Evolutionary conservation across 2,113 vertebrate species (phyloP).

Genomic region (Etheostoma spectabile): DNA sequence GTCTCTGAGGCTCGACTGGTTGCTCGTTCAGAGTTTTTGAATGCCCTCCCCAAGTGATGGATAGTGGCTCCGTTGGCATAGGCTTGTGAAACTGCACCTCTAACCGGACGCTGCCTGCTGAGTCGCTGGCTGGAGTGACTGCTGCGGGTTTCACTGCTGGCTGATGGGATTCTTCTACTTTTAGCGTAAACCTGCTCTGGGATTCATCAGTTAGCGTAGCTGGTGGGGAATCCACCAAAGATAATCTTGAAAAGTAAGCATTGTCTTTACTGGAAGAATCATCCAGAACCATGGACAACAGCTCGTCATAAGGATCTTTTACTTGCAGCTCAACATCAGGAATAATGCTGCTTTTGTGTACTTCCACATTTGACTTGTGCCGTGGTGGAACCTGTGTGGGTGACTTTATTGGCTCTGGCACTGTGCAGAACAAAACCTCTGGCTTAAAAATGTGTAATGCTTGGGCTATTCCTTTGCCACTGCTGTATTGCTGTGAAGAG

Average conservation of each 20-base stretch:
- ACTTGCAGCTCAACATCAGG: slow-evolving; percentile 42
- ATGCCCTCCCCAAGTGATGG: slow-evolving; percentile 64
- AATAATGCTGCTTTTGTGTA: slow-evolving; percentile 45
- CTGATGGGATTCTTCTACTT: slow-evolving; percentile 17
- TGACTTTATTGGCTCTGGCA: slow-evolving; percentile 21
- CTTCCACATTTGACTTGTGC: slow-evolving; percentile 5
- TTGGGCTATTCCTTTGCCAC: slow-evolving; percentile 31
- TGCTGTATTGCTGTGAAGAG: slow-evolving; percentile 17
- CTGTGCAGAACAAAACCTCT: slow-evolving; percentile 27
- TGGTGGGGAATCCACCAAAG: slow-evolving; percentile 9
- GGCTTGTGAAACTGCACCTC: slow-evolving; percentile 73
- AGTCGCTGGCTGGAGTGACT: not conserved
- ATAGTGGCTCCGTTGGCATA: slow-evolving; percentile 67
- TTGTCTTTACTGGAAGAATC: slow-evolving; percentile 54
- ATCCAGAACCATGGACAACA: slow-evolving; percentile 63
- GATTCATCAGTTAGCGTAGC: not conserved
- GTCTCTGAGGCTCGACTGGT: slow-evolving; percentile 57
- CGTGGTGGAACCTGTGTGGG: slow-evolving; percentile 16
- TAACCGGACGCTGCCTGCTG: slow-evolving; percentile 6
- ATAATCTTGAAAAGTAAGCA: slow-evolving; percentile 23
- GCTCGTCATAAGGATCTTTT: slow-evolving; percentile 75
- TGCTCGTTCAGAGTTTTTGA: slow-evolving; percentile 45
- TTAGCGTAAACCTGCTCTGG: slow-evolving; percentile 27
- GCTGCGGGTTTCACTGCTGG: not conserved
- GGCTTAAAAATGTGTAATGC: slow-evolving; percentile 36